Evolutionary conservation across 1,140 invertebrate genomes (phyloP), one percentile per base, ranked within the genome.

Genomic region (Danaus plexippus): DNA sequence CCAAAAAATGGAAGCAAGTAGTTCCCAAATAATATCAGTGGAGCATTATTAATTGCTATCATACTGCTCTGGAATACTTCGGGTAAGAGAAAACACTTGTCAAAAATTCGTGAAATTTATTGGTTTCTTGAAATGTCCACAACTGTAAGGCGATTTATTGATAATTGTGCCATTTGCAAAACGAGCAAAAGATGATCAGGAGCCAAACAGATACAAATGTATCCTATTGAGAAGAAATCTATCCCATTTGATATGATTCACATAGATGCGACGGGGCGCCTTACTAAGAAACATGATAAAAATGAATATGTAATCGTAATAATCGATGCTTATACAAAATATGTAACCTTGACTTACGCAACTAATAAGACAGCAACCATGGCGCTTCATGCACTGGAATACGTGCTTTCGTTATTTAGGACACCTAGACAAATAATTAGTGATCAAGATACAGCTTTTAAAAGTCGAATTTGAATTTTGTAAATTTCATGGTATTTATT

Each of bases 21-120:
- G 52, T 66, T 51, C 60, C 64, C 11, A 42, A 48, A n/a, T 54
- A 50, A 11, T 66, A 54, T 15, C 57, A 57, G n/a, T 66, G 60
- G 64, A 66, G 54, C 9, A 9, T 66, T 0, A 66, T 66, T 6
- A 66, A 63, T 46, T 22, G 40, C 9, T 59, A 54, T 43, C 57
- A 66, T 11, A n/a, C 45, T 2, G 46, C 57, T 2, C 22, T 66
- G 1, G 47, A 59, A n/a, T 60, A 63, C 11, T 45, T 61, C 4
- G 56, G 59, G 9, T 61, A 51, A 51, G 60, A 66, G 44, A 66
- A 66, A 47, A 63, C 60, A 6, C 42, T 60, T 3, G 46, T 11
- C 11, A 66, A 66, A n/a, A 56, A 13, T 60, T 6, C 40, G 41
- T 11, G 61, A 63, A 43, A 32, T 15, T 41, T 63, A 41, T 18